A percentile compares a stretch with the other conserved stretches of the same genome.
Conservation (phyloP, 2,113 vertebrate genomes). For the Varanus salvator region DNA sequence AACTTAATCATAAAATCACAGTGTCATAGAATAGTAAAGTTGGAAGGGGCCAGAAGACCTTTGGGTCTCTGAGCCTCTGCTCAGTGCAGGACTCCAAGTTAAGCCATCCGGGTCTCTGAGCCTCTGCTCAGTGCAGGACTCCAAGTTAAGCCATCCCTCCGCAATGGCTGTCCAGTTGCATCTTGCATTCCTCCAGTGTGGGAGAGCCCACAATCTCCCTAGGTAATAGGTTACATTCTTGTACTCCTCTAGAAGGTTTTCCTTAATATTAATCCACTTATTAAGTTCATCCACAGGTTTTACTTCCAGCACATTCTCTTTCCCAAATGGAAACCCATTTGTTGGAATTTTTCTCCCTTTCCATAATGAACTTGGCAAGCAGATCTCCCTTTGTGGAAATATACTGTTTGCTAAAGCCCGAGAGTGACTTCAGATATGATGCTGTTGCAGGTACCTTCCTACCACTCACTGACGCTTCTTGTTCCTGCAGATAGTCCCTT, state of each 20-base stretch:
- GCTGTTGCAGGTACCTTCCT: background rate
- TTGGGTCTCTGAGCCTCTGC: no score
- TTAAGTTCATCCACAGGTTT: background rate
- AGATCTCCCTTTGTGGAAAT: background rate
- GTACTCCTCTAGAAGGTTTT: no score
- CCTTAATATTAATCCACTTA: slow-evolving; percentile 16
- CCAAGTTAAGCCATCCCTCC: no score
- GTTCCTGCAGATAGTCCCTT: background rate
- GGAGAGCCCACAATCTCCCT: no score
- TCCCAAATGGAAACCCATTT: background rate
- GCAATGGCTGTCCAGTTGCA: no score
- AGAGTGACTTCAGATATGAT: background rate
- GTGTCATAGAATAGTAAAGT: no score
- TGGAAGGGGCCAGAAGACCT: no score
- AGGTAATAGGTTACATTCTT: no score
- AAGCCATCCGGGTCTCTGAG: no score
- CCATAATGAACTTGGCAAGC: background rate
- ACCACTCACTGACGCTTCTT: background rate
- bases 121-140: no score
- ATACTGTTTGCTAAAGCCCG: background rate
- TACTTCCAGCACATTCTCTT: background rate
- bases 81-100: no score
- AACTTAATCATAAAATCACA: background rate
- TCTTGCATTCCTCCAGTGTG: no score
- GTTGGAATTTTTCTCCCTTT: background rate